phyloP scores from a whole-genome alignment of 2,888 invertebrate genomes.

The Eugnorisma glareosa region DNA sequence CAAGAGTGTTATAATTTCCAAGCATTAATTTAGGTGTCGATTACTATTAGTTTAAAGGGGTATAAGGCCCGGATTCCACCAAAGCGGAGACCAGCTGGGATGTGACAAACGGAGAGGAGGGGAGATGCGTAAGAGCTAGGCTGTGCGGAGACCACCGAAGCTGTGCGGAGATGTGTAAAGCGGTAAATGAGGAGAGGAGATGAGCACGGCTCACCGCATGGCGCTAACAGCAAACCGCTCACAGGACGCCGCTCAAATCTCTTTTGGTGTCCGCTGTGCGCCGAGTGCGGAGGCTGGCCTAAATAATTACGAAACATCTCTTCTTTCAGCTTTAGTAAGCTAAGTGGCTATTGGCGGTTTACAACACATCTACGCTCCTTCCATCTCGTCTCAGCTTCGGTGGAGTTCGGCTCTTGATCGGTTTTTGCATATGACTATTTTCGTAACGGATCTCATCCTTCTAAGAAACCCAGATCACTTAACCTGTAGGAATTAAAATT shows the following conservation, averaged over 20 bases:
- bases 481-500: constrained; percentile 53
- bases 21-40: neutral
- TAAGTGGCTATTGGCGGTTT: neutral
- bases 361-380: neutral
- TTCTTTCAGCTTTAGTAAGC: too few relatives aligned
- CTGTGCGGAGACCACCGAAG: too few relatives aligned
- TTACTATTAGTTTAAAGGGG: neutral
- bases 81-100: neutral
- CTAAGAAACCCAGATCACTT: constrained; percentile 33
- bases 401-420: neutral
- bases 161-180: neutral
- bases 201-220: neutral
- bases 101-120: neutral
- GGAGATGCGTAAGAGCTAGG: neutral
- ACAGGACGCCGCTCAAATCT: neutral
- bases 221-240: neutral
- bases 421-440: constrained; percentile 3
- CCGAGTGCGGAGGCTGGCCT: neutral
- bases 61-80: neutral
- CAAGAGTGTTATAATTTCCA: neutral
- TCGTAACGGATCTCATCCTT: constrained; percentile 10
- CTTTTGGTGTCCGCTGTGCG: neutral
- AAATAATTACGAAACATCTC: neutral
- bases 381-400: neutral
- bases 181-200: too few relatives aligned